A percentile compares a stretch with the other conserved stretches of the same genome.
These are phyloP conservation scores for Phaethon lepturus DNA, from an alignment of 2,113 vertebrate species.

Conservation along the genomic window DNA sequence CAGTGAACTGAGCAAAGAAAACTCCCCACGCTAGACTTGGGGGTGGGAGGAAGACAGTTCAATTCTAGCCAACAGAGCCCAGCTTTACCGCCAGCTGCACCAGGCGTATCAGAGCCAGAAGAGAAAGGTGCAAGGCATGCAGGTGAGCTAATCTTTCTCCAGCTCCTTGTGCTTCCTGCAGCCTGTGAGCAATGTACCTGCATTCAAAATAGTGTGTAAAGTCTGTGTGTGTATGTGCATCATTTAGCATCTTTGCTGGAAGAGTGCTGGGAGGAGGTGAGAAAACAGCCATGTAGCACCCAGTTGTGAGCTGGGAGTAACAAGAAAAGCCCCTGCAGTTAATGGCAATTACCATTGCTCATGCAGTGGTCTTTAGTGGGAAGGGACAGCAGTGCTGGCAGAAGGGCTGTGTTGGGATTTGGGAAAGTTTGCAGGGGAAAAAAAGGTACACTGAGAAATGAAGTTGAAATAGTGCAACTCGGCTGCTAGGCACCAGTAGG, in stretches of 20 bases:
- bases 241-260: neutral
- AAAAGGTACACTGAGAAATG: neutral
- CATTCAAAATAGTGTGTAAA: neutral
- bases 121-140: neutral
- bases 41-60: neutral
- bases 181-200: neutral
- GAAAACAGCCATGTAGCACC: neutral
- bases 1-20: neutral
- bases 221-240: neutral
- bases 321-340: neutral
- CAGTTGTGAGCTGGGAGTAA: neutral
- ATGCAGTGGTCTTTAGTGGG: fast-evolving
- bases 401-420: neutral
- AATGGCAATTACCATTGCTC: neutral
- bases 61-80: neutral
- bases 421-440: neutral
- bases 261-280: neutral
- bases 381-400: neutral
- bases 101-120: neutral
- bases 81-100: neutral
- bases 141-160: neutral
- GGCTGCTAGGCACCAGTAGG: neutral
- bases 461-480: neutral
- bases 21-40: neutral
- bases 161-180: neutral